These are phyloP conservation scores for Diadema setosum DNA, from an alignment of 35 echinoderm and acorn worm species.

Conservation along the genomic window DNA sequence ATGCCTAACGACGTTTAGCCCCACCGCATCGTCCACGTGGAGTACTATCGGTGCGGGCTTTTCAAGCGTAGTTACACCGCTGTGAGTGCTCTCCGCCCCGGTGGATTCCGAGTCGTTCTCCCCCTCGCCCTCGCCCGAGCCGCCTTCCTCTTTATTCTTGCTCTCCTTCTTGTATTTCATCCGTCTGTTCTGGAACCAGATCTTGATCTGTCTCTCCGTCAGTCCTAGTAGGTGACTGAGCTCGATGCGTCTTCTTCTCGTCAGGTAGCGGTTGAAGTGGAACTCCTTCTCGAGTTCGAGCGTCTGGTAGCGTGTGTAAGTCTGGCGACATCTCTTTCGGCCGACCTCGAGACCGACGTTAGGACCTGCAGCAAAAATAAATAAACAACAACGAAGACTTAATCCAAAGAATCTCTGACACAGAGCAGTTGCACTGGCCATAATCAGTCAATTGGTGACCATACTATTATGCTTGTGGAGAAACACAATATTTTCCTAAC, in stretches of 20 bases:
- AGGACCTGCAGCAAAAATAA: neutral
- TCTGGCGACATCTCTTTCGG: conserved; percentile 90
- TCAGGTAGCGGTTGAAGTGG: conserved; percentile 93
- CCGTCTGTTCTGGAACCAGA: conserved; percentile 98
- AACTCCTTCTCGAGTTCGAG: conserved; percentile 98
- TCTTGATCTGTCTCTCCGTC: conserved; percentile 97
- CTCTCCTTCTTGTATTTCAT: conserved; percentile 99
- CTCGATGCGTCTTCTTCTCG: conserved; percentile 88
- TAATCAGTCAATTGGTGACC: no score
- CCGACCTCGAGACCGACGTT: conserved; percentile 26
- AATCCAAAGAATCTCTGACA: no score
- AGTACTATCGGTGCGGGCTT: neutral
- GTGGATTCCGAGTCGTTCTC: neutral
- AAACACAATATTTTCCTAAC: no score
- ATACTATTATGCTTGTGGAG: no score
- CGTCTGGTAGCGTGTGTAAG: conserved; percentile 98
- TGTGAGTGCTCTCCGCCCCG: neutral
- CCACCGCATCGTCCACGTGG: neutral
- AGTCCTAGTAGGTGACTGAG: conserved; percentile 84
- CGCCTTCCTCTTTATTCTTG: conserved; percentile 68
- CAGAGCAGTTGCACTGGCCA: no score
- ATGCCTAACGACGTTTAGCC: neutral
- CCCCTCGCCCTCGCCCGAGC: conserved; percentile 26
- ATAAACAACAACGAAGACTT: neutral
- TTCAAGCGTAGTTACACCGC: neutral